These are phyloP conservation scores for Steinernema khuongi DNA, from an alignment of 1,140 invertebrate genomes.

Conservation along the genomic window DNA sequence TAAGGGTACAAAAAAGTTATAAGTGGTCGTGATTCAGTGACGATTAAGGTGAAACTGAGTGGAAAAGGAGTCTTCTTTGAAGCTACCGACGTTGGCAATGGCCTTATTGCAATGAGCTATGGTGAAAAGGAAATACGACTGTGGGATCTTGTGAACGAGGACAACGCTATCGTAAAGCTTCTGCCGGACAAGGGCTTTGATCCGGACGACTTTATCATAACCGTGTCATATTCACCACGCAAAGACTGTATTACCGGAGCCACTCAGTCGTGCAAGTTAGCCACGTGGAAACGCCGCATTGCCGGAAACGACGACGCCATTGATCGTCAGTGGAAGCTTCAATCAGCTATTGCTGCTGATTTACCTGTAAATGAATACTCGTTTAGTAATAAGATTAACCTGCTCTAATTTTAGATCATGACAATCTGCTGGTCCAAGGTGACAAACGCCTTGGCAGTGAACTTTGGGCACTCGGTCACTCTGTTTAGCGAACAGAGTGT, in stretches of 20 bases:
- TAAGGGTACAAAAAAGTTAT: background rate
- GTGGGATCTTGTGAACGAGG: constrained; percentile 86
- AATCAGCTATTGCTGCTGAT: constrained; percentile 60
- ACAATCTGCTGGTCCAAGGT: constrained; percentile 39
- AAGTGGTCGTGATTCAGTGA: background rate
- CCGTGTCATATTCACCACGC: constrained; percentile 22
- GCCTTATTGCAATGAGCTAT: constrained; percentile 42
- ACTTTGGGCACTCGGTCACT: constrained; percentile 41
- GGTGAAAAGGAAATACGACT: constrained; percentile 67
- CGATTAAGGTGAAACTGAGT: background rate
- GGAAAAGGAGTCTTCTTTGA: background rate
- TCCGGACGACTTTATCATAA: background rate
- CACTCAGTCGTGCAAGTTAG: constrained; percentile 81
- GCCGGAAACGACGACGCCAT: constrained; percentile 55
- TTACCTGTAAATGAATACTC: background rate
- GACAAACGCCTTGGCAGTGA: constrained; percentile 43
- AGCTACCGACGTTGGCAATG: background rate
- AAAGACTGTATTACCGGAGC: constrained; percentile 70
- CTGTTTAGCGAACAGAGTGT: constrained; percentile 45
- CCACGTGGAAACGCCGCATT: constrained; percentile 73
- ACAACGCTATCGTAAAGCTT: constrained; percentile 65
- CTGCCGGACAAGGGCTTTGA: constrained; percentile 59
- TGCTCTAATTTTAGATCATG: constrained; percentile 20
- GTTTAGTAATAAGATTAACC: constrained; percentile 18
- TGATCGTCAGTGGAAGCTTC: constrained; percentile 62